A percentile compares a stretch with the other conserved stretches of the same genome.
Conservation (phyloP, 2,113 vertebrate genomes). For the Datnioides undecimradiatus region DNA sequence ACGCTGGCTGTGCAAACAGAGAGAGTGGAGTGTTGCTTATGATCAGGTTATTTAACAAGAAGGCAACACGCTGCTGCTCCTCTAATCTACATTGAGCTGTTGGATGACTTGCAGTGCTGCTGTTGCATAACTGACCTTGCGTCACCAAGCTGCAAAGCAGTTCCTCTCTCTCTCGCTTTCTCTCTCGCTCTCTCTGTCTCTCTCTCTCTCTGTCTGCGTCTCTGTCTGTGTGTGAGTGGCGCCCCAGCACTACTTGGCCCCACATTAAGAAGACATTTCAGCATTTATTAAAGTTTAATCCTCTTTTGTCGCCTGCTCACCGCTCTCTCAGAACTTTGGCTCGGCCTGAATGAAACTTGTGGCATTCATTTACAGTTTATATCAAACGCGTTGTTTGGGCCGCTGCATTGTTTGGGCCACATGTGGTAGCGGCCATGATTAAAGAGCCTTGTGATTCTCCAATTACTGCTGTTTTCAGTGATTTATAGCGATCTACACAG, state of each 20-base stretch:
- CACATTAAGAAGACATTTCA: constrained; percentile 34
- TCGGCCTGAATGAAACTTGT: constrained; percentile 17
- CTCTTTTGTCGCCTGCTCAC: not conserved
- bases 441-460: constrained; percentile 6
- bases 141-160: constrained; percentile 71
- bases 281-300: constrained; percentile 52
- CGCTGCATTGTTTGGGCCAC: not conserved
- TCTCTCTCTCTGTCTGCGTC: constrained; percentile 34
- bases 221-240: constrained; percentile 35
- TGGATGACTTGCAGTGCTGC: constrained; percentile 84
- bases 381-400: constrained; percentile 9
- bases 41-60: constrained; percentile 36
- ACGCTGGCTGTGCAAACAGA: constrained; percentile 27
- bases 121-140: constrained; percentile 88
- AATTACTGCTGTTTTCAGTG: constrained; percentile 26
- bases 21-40: constrained; percentile 6
- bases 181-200: constrained; percentile 38
- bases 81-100: constrained; percentile 81
- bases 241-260: constrained; percentile 17
- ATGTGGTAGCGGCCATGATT: constrained; percentile 1
- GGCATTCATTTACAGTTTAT: constrained; percentile 36
- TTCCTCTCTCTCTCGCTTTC: constrained; percentile 22
- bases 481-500: not conserved
- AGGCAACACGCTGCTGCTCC: constrained; percentile 27
- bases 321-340: constrained; percentile 26